Conservation (phyloP, 2,888 invertebrate genomes). For the Ennomos erosarius region DNA sequence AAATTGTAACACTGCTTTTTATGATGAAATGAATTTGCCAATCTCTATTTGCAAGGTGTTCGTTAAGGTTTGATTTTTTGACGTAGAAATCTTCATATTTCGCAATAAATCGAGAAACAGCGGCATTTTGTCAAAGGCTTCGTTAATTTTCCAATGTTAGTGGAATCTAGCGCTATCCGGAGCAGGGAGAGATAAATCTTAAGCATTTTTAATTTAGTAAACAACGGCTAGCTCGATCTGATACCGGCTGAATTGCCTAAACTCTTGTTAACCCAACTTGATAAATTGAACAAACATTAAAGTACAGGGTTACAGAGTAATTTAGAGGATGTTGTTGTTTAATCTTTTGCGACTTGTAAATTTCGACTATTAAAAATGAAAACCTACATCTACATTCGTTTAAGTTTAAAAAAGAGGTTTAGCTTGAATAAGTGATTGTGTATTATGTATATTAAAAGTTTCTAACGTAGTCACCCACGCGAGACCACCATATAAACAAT, state of each 20-base stretch:
- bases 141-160: slow-evolving; percentile 32
- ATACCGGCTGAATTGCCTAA: slow-evolving; percentile 6
- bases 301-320: too few species aligned
- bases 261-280: slow-evolving; percentile 1
- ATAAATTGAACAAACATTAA: background rate
- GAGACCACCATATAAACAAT: slow-evolving; percentile 30
- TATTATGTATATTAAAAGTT: too few species aligned
- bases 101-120: slow-evolving; percentile 28
- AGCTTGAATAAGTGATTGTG: too few species aligned
- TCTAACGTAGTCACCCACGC: slow-evolving; percentile 1
- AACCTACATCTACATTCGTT: too few species aligned
- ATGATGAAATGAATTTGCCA: slow-evolving; percentile 23
- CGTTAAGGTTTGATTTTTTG: slow-evolving; percentile 19
- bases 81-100: slow-evolving; percentile 20
- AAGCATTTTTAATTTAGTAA: slow-evolving; percentile 28
- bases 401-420: too few species aligned
- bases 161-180: slow-evolving; percentile 21
- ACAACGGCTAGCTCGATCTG: slow-evolving; percentile 22
- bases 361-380: too few species aligned
- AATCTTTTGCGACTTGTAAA: too few species aligned
- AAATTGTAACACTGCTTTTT: slow-evolving; percentile 24
- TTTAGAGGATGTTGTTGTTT: too few species aligned
- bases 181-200: slow-evolving; percentile 21
- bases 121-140: slow-evolving; percentile 29
- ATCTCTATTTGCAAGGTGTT: slow-evolving; percentile 28